A percentile compares a stretch with the other conserved stretches of the same genome.
These are phyloP conservation scores for Proisotoma minuta DNA, from an alignment of 2,888 invertebrate species.

Conservation along the genomic window DNA sequence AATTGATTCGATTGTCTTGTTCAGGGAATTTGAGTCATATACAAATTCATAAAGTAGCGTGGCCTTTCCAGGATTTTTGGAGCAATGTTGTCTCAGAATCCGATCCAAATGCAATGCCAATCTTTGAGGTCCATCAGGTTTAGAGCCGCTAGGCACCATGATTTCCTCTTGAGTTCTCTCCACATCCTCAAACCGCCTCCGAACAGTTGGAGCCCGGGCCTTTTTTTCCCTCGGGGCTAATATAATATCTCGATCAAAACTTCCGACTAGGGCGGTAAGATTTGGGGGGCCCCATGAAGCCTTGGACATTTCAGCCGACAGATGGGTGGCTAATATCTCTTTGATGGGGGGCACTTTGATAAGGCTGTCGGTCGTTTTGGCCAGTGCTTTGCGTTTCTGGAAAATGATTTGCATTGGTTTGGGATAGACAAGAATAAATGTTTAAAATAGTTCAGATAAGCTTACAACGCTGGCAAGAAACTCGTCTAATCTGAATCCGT, in stretches of 20 bases:
- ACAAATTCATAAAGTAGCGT: conserved; percentile 25
- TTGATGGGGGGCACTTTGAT: not conserved
- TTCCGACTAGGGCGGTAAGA: conserved; percentile 23
- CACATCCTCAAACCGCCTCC: conserved; percentile 15
- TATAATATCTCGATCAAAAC: conserved; percentile 26
- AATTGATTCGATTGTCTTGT: conserved; percentile 25
- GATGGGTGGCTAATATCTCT: not conserved
- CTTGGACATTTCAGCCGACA: conserved; percentile 5
- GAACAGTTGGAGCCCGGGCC: conserved; percentile 18
- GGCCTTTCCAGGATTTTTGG: not conserved
- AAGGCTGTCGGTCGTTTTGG: not conserved
- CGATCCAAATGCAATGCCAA: conserved; percentile 22
- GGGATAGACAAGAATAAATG: not conserved
- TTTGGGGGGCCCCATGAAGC: conserved; percentile 13
- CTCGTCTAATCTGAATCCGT: conserved; percentile 28
- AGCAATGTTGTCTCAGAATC: conserved; percentile 13
- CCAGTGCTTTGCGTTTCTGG: not conserved
- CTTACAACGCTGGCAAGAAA: conserved; percentile 27
- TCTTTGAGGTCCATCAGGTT: not conserved
- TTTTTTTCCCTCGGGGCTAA: conserved; percentile 24
- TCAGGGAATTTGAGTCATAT: conserved; percentile 19
- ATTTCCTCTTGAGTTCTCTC: conserved; percentile 31
- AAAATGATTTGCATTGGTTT: not conserved
- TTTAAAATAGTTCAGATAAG: not conserved
- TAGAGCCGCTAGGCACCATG: not conserved